A percentile compares a stretch with the other conserved stretches of the same genome.
phyloP scores from a whole-genome alignment of 1,140 invertebrate genomes.

The Metopolophium dirhodum region DNA sequence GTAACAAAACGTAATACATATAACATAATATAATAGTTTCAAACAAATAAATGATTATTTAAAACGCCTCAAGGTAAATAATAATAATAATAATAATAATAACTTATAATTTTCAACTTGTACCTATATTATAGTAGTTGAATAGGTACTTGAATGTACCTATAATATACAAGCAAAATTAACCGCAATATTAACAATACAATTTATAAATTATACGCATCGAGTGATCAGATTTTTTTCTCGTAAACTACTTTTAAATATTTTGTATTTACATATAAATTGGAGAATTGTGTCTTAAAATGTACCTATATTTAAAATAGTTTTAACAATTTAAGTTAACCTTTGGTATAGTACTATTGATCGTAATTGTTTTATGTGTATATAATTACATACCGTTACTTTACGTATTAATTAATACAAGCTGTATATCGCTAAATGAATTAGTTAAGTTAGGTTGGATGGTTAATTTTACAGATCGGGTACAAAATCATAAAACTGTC shows the following conservation, averaged over 20 bases:
- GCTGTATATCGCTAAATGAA: neutral
- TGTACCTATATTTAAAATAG: neutral
- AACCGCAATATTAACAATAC: neutral
- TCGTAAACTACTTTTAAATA: neutral
- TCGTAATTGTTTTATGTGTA: neutral
- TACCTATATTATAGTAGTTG: neutral
- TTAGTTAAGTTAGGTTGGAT: neutral
- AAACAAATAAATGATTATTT: neutral
- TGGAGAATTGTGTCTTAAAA: neutral
- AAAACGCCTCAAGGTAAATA: neutral
- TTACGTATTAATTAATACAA: neutral
- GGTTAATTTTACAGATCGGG: neutral
- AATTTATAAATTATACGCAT: slow-evolving; percentile 8
- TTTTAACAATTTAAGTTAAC: neutral
- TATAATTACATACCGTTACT: neutral
- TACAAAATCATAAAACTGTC: neutral
- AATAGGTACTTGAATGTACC: neutral
- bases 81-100: neutral
- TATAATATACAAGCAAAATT: neutral
- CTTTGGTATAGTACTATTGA: neutral
- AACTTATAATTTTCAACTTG: neutral
- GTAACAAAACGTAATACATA: neutral
- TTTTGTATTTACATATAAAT: neutral
- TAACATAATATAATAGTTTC: neutral
- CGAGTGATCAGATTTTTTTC: neutral